phyloP scores from a whole-genome alignment of 2,888 invertebrate genomes.

The Eremobia ochroleuca region DNA sequence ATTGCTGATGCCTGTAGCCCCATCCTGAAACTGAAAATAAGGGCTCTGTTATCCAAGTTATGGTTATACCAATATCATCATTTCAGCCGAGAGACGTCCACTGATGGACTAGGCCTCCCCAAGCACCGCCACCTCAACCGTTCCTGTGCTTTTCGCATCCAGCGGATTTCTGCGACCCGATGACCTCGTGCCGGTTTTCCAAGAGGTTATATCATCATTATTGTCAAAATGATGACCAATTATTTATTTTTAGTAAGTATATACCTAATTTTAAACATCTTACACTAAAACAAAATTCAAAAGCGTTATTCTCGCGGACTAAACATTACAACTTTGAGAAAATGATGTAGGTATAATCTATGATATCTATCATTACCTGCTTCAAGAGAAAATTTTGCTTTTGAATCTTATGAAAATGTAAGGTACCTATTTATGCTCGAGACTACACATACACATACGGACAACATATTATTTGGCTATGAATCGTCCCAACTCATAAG shows the following conservation, averaged over 20 bases:
- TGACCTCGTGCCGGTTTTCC: background rate
- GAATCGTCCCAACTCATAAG: background rate
- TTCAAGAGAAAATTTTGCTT: background rate
- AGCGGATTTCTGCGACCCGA: background rate
- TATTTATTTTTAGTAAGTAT: background rate
- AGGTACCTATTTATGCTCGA: background rate
- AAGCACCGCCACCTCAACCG: background rate
- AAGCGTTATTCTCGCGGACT: background rate
- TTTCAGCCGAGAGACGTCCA: background rate
- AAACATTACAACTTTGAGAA: no score
- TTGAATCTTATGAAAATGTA: background rate
- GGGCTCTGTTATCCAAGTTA: background rate
- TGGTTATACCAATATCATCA: background rate
- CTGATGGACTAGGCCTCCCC: background rate
- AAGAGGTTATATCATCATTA: background rate
- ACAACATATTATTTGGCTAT: background rate
- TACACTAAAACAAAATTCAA: background rate
- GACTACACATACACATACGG: background rate
- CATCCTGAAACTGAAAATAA: conserved; percentile 73
- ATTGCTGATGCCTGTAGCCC: conserved; percentile 91
- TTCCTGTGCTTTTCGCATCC: background rate
- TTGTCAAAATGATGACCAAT: background rate
- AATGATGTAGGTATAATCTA: no score
- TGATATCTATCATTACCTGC: background rate
- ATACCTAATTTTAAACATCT: no score